Evolutionary conservation across 2,888 invertebrate species (phyloP).

Genomic region (Sympetrum striolatum): DNA sequence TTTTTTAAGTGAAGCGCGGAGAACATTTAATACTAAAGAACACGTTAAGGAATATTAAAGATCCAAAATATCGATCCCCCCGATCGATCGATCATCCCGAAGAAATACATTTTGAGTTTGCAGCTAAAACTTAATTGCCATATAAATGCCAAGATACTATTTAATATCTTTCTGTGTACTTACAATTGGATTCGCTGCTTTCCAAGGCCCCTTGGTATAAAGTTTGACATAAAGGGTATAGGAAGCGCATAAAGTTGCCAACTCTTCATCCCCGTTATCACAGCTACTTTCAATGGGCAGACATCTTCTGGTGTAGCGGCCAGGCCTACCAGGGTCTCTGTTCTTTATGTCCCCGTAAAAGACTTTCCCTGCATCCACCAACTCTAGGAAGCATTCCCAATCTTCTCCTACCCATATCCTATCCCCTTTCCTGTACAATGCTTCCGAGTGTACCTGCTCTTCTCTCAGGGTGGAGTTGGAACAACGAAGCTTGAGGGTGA

Average conservation of each 20-base stretch:
- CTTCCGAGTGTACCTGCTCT: background rate
- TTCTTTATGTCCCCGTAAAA: background rate
- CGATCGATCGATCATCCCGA: no score
- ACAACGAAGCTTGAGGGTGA: conserved; percentile 1
- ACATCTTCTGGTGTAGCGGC: conserved; percentile 10
- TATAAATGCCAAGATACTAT: no score
- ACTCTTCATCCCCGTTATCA: background rate
- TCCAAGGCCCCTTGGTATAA: background rate
- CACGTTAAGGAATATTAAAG: no score
- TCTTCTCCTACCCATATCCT: conserved; percentile 18
- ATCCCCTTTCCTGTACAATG: background rate
- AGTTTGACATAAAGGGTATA: conserved; percentile 49
- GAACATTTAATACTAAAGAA: no score
- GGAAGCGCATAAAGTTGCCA: conserved; percentile 47
- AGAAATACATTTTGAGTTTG: no score
- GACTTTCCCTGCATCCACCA: background rate
- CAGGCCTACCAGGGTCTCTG: background rate
- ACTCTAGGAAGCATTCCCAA: background rate
- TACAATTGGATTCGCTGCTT: no score
- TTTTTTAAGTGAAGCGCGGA: no score
- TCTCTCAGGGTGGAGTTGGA: background rate
- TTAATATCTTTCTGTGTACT: no score
- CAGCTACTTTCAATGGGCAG: background rate
- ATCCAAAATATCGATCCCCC: no score
- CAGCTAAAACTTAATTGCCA: no score